phyloP scores from a whole-genome alignment of 2,888 invertebrate species.

The Cephus pygmeus region DNA sequence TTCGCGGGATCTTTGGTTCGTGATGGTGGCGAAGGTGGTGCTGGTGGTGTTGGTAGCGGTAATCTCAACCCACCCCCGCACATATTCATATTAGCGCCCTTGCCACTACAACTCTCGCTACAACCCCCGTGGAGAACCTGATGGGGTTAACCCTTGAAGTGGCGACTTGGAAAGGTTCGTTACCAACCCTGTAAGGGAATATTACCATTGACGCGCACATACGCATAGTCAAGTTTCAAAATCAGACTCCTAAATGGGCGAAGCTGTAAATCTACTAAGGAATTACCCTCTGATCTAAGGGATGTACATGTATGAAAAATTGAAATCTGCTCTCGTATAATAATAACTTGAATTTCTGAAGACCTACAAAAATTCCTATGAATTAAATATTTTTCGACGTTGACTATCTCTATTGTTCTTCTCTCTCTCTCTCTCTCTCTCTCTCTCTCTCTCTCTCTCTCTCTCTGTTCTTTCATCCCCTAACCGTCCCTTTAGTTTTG shows the following conservation, averaged over 20 bases:
- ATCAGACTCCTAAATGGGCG: too few species aligned
- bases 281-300: background rate
- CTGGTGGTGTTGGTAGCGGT: slow-evolving; percentile 14
- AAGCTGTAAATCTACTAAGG: background rate
- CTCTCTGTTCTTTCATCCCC: too few species aligned
- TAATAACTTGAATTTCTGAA: background rate
- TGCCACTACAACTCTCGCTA: slow-evolving; percentile 8
- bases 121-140: slow-evolving; percentile 2
- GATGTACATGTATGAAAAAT: background rate
- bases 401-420: background rate
- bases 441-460: too few species aligned
- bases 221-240: background rate
- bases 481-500: background rate
- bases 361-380: background rate
- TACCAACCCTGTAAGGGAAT: background rate
- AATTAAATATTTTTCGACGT: background rate
- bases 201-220: background rate
- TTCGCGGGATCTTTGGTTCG: slow-evolving; percentile 37
- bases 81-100: slow-evolving; percentile 36
- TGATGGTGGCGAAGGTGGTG: slow-evolving; percentile 16
- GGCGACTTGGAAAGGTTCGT: slow-evolving; percentile 2
- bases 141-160: slow-evolving; percentile 9
- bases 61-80: slow-evolving; percentile 29
- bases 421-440: background rate
- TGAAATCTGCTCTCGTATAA: background rate